Evolutionary conservation across 1,140 invertebrate genomes (phyloP), one percentile per base, ranked within the genome.

Genomic region (Zaprionus taronus): DNA sequence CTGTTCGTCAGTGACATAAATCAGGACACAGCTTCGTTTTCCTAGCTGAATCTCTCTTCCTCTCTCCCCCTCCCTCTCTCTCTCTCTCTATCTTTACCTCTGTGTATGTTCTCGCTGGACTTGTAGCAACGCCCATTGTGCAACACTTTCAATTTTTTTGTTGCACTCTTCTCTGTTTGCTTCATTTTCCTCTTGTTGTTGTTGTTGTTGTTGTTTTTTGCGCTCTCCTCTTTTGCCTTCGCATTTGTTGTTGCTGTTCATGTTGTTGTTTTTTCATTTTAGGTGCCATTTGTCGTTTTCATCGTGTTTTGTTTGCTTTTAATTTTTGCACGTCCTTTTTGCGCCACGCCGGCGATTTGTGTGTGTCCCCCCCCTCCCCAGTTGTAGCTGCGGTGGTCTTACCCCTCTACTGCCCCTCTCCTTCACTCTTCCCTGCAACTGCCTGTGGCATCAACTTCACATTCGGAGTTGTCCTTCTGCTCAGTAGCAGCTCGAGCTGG

Each of bases 141-240:
- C 84, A 84, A 90, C 84, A 90, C 85, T 90, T 90, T 85, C 85
- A 58, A 75, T 91, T 89, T 83, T 87, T 87, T 89, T 89, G 64
- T 68, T 74, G 58, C 47, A 22, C 47, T 24, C 17, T 24, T 51
- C 12, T 12, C 11, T 51, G 51, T 55, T 68, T 62, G 58, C 51
- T 61, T 34, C 9, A 34, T 34, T 34, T 34, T 34, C 20, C 12
- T 51, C 22, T 22, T 20, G n/a, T 20, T 20, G 20, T 20, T 20
- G 20, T 20, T 20, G 20, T 20, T 20, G n/a, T n/a, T n/a, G n/a
- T n/a, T 20, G 1, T 60, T 67, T 44, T 38, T 20, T 53, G 34
- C 53, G 31, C 53, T 17, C 22, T 38, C 22, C 1, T 61, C 34
- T 28, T 24, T 58, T 26, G 34, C 17, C 34, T 34, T 64, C 17